These are phyloP conservation scores for Lonchura striata DNA, from an alignment of 2,113 vertebrate genomes.

Conservation along the genomic window DNA sequence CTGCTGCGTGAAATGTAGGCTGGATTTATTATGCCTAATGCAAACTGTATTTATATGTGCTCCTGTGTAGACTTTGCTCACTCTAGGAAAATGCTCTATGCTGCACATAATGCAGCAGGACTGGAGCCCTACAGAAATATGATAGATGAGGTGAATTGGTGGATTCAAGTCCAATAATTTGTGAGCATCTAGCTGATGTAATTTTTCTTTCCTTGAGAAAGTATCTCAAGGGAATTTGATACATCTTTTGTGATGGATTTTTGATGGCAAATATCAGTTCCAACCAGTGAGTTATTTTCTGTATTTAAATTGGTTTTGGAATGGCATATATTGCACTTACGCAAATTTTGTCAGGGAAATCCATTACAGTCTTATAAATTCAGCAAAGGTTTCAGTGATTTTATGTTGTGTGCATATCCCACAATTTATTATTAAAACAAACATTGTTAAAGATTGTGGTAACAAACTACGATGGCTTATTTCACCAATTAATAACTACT, in stretches of 20 bases:
- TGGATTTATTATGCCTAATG: neutral
- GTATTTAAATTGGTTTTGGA: neutral
- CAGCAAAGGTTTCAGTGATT: neutral
- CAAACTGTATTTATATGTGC: neutral
- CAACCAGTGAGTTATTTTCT: neutral
- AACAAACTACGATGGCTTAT: neutral
- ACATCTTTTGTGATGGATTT: conserved; percentile 1
- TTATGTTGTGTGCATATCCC: neutral
- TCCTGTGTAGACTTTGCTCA: neutral
- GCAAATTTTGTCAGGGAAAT: neutral
- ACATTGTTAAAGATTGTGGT: neutral
- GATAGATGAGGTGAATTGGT: neutral
- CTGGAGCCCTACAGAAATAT: neutral
- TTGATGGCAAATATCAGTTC: neutral
- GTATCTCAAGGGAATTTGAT: neutral
- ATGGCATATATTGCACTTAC: neutral
- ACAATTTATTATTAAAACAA: neutral
- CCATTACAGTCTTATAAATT: neutral
- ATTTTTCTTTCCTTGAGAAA: neutral
- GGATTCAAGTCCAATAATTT: neutral
- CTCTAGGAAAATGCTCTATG: neutral
- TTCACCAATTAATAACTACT: neutral
- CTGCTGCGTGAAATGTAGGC: neutral
- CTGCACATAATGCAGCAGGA: neutral
- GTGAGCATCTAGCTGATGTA: neutral